Conservation (phyloP, 2,797 vertebrate genomes). For the Selene dorsalis region DNA sequence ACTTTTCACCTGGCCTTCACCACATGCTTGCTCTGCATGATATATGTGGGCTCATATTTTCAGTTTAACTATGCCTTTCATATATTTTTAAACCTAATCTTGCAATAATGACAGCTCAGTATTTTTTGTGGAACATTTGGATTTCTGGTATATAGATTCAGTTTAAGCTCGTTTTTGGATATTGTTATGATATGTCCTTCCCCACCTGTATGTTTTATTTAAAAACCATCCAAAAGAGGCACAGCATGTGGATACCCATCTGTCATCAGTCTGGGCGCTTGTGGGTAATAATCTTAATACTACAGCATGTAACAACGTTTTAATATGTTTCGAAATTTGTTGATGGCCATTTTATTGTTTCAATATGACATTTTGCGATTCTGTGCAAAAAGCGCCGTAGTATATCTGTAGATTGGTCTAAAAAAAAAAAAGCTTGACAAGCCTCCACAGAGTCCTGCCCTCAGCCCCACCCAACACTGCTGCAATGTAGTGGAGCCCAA, state of each 20-base stretch:
- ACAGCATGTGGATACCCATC: neutral
- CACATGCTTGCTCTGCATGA: conserved; percentile 12
- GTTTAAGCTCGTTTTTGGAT: neutral
- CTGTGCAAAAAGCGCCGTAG: neutral
- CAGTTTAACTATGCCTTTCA: conserved; percentile 15
- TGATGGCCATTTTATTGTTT: neutral
- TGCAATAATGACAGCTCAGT: neutral
- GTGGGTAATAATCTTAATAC: neutral
- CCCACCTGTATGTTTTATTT: neutral
- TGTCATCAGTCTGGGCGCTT: neutral
- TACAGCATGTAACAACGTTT: neutral
- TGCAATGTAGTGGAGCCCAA: neutral
- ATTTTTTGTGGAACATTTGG: neutral
- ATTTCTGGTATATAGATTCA: neutral
- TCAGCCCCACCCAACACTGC: neutral
- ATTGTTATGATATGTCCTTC: neutral
- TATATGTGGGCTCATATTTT: conserved; percentile 44
- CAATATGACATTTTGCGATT: neutral
- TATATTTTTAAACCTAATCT: neutral
- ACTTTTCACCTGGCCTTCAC: conserved; percentile 45
- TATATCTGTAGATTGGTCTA: neutral
- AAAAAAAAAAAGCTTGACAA: neutral
- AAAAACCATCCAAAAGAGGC: neutral
- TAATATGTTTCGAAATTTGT: neutral
- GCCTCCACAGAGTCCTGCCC: neutral